phyloP scores from a whole-genome alignment of 2,113 vertebrate genomes.

The Tachuris rubrigastra region DNA sequence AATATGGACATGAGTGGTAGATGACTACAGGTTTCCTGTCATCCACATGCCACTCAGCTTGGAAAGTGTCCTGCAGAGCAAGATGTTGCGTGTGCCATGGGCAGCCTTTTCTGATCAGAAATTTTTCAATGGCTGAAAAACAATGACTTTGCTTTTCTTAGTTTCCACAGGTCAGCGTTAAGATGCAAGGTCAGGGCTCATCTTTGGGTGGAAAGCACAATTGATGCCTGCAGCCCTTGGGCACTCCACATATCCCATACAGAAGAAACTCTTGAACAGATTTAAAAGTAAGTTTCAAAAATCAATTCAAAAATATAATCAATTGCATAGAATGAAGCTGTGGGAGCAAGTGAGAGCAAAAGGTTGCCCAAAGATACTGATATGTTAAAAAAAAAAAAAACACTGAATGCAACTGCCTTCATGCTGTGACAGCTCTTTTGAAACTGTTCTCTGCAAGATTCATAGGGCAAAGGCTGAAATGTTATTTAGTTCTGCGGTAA shows the following conservation, averaged over 20 bases:
- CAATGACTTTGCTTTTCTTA: not conserved
- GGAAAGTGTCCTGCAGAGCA: not conserved
- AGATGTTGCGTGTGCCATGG: not conserved
- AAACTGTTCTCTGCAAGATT: not conserved
- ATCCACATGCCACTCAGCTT: not conserved
- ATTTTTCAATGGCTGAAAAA: not conserved
- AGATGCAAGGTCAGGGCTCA: not conserved
- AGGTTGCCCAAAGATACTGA: not conserved
- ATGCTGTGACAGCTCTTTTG: not conserved
- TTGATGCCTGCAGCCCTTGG: not conserved
- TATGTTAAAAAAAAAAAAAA: not conserved
- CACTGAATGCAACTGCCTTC: not conserved
- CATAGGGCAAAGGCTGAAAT: not conserved
- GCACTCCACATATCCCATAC: rapidly evolving
- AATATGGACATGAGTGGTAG: not conserved
- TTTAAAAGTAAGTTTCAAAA: not conserved
- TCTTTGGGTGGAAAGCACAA: not conserved
- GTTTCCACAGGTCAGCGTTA: not conserved
- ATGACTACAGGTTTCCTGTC: not conserved
- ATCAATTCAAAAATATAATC: not conserved
- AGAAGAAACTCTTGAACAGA: not conserved
- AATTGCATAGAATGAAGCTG: not conserved
- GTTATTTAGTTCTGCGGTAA: not conserved
- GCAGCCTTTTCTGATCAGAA: not conserved
- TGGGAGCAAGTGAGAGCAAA: not conserved